Conservation (phyloP, 2,113 vertebrate genomes). For the Hystrix cristata region DNA sequence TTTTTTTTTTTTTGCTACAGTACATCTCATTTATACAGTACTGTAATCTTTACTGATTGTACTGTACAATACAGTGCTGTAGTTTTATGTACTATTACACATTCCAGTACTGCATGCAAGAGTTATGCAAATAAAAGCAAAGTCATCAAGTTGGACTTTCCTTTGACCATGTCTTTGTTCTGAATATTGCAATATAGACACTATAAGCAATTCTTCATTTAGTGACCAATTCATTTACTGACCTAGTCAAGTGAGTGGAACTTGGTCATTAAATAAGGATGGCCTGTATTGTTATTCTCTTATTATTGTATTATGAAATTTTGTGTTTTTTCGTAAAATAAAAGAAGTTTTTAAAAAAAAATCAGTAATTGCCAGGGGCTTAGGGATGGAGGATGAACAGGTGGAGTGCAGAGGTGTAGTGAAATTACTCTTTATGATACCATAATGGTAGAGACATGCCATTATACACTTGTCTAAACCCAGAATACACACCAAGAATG, state of each 20-base stretch:
- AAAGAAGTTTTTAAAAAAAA: background rate
- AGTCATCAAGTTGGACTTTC: background rate
- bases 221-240: background rate
- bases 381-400: background rate
- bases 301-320: background rate
- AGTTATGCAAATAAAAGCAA: background rate
- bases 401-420: background rate
- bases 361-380: background rate
- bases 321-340: background rate
- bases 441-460: background rate
- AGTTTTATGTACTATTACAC: background rate
- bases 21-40: background rate
- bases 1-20: background rate
- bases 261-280: background rate
- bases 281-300: background rate
- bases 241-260: background rate
- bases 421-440: background rate
- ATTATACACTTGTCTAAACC: constrained; percentile 44
- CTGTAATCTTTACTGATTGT: background rate
- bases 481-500: background rate
- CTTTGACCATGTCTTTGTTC: background rate
- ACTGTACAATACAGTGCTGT: background rate
- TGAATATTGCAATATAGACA: background rate
- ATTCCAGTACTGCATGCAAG: background rate
- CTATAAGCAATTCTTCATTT: background rate